These are phyloP conservation scores for Hippocampus kuda DNA, from an alignment of 2,797 vertebrate species.

Conservation along the genomic window DNA sequence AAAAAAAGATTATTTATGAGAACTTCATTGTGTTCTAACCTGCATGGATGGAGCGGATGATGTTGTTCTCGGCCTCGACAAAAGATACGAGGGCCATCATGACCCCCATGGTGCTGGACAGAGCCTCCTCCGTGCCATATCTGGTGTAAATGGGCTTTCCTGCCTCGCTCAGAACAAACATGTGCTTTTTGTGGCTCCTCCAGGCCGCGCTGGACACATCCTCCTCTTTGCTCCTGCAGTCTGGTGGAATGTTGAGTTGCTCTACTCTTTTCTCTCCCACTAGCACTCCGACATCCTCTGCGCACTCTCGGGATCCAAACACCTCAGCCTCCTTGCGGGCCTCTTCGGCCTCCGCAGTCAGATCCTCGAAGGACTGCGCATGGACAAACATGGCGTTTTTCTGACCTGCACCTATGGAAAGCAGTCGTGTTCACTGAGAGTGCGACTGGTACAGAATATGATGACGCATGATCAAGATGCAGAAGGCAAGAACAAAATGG, in stretches of 20 bases:
- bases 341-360: constrained; percentile 68
- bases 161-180: constrained; percentile 93
- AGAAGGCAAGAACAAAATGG: background rate
- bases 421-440: background rate
- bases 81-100: constrained; percentile 98
- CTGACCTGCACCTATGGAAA: constrained; percentile 78
- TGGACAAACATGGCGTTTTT: constrained; percentile 88
- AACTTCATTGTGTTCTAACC: constrained; percentile 56
- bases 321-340: constrained; percentile 30
- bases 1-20: background rate
- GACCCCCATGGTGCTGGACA: constrained; percentile 93
- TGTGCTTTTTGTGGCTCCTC: constrained; percentile 85
- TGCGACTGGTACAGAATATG: background rate
- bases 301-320: constrained; percentile 39
- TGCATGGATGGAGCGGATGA: constrained; percentile 92
- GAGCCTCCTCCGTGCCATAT: constrained; percentile 89
- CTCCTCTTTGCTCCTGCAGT: constrained; percentile 71
- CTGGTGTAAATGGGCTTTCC: constrained; percentile 96
- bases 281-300: constrained; percentile 58
- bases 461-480: background rate
- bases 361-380: constrained; percentile 86
- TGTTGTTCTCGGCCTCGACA: constrained; percentile 85
- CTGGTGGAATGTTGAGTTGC: constrained; percentile 33
- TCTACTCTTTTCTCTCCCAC: constrained; percentile 29
- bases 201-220: constrained; percentile 79